A percentile compares a stretch with the other conserved stretches of the same genome.
These are phyloP conservation scores for Intellagama lesueurii DNA, from an alignment of 2,797 vertebrate genomes.

Conservation along the genomic window DNA sequence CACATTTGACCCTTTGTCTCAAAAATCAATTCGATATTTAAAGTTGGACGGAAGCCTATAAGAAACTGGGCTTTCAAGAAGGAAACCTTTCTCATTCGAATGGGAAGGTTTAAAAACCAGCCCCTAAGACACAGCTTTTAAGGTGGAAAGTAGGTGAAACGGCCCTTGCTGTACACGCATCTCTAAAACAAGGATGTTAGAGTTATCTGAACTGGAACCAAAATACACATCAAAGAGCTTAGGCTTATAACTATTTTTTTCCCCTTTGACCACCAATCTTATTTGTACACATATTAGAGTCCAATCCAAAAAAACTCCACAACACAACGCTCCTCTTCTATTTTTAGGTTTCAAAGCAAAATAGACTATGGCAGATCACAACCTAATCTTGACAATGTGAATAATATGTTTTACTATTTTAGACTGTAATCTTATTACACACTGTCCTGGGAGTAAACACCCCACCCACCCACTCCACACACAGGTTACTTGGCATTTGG, in stretches of 20 bases:
- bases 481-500: constrained; percentile 42
- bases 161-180: rapidly evolving
- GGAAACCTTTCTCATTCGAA: not conserved
- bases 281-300: not conserved
- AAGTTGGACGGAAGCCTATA: not conserved
- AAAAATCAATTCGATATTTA: not conserved
- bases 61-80: not conserved
- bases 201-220: not conserved
- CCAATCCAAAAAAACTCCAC: not conserved
- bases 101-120: not conserved
- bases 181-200: not conserved
- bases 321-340: not conserved
- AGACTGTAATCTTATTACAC: not conserved
- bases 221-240: not conserved
- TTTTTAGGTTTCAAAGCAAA: not conserved
- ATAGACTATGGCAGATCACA: not conserved
- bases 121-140: not conserved
- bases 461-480: too few species aligned
- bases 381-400: not conserved
- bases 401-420: not conserved
- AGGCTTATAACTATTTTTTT: not conserved
- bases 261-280: not conserved
- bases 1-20: not conserved
- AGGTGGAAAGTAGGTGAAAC: constrained; percentile 35
- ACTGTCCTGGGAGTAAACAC: not conserved